Evolutionary conservation across 2,113 vertebrate species (phyloP).

Genomic region (Mionectes macconnelli): DNA sequence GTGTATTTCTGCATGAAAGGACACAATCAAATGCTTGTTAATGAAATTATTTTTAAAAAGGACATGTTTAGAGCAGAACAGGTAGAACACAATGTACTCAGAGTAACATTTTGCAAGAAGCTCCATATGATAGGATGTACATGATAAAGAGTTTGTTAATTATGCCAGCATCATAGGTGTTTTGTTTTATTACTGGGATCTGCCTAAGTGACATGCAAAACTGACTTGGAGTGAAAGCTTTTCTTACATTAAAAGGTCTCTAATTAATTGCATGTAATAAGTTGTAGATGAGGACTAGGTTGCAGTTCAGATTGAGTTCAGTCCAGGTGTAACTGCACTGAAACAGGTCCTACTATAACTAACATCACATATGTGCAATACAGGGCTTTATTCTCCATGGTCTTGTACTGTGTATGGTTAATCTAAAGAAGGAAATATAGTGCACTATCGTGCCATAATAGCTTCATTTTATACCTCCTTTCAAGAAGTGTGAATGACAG

Average conservation of each 20-base stretch:
- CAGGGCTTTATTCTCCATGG: neutral
- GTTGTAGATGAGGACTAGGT: neutral
- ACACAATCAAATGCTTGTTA: neutral
- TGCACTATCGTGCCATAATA: neutral
- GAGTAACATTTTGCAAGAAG: neutral
- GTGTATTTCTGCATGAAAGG: neutral
- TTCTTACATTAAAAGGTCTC: neutral
- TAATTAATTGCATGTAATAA: neutral
- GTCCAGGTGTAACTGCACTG: neutral
- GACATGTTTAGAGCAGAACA: neutral
- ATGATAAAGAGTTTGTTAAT: neutral
- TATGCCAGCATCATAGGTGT: neutral
- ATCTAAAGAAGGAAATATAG: neutral
- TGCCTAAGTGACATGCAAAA: neutral
- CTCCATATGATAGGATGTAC: neutral
- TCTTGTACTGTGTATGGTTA: neutral
- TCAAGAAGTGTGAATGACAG: neutral
- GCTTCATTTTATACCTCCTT: neutral
- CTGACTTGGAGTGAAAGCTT: neutral
- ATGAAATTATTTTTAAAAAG: neutral
- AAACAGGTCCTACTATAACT: neutral
- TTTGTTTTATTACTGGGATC: neutral
- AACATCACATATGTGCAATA: neutral
- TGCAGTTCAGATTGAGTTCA: neutral
- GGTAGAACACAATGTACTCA: neutral